Base-by-base conservation (phyloP, 2,113 vertebrate species). In the Megaceryle torquata region DNA sequence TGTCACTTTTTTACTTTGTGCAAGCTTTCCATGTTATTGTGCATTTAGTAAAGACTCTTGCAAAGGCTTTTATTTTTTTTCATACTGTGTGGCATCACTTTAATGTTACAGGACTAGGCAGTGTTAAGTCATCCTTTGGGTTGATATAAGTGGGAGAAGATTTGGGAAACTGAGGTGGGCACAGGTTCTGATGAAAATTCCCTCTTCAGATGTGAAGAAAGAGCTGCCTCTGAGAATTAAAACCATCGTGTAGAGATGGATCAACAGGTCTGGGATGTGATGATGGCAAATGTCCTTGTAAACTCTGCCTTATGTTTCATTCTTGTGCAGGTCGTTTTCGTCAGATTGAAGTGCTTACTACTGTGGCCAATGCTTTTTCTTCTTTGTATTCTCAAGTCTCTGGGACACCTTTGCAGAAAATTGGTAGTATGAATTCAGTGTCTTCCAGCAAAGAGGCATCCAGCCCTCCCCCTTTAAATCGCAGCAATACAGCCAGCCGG, bases 311-410 rank as follows among this genome's bases (percentile, higher is more conserved):
- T 91, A 28, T 53, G 3, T 77, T 79, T 92, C 24, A 2, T 89
- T 87, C 86, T 86, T 77, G 43, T 87, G 37, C 96, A 99, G 99
- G 99, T 97, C 99, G 99, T 90, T 99, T 99, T 97, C 99, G 99
- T 93, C 99, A 99, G 97, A 99, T 99, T 13, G 98, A 99, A 98
- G 99, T 99, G 91, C 98, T 99, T 94, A 99, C 99, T 65, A 99
- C 99, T 78, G 99, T 99, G 77, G 99, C 99, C 78, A 99, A 99
- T 60, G 99, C 99, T 54, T 99, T 99, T 97, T 99, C 99, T 84
- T 99, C 99, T 86, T 98, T 99, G 78, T 99, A 99, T 98, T 99
- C 99, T 80, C 99, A 99, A 96, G 99, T 99, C 39, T 99, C 99
- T 59, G 99, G 99, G 77, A 99, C 98, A 59, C 98, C 99, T 17